Conservation (phyloP, 2,888 invertebrate genomes). For the Cataglyphis rosenhaueri region DNA sequence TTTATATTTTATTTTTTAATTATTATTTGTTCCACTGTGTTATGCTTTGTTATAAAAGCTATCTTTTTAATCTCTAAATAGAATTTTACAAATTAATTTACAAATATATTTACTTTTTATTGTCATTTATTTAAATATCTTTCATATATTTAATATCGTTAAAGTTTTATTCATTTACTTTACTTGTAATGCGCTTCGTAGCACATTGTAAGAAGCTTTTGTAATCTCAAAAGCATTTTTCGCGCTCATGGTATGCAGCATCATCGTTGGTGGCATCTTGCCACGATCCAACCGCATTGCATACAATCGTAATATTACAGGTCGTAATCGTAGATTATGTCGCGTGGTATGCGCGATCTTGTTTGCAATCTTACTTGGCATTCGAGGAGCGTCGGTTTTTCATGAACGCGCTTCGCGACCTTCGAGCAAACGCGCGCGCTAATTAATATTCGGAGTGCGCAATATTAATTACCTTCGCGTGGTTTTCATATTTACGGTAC, state of each 20-base stretch:
- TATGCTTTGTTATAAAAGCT: background rate
- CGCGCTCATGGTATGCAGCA: background rate
- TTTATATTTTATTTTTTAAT: background rate
- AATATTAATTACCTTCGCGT: slow-evolving; percentile 61
- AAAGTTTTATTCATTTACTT: background rate
- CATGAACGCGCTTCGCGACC: slow-evolving; percentile 58
- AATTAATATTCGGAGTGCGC: slow-evolving; percentile 58
- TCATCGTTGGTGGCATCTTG: slow-evolving; percentile 29
- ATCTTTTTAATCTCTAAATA: background rate
- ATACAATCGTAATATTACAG: slow-evolving; percentile 33
- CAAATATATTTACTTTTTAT: background rate
- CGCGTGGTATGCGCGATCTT: slow-evolving; percentile 44
- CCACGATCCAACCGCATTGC: background rate
- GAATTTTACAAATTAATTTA: background rate
- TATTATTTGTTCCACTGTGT: background rate
- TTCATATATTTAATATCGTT: background rate
- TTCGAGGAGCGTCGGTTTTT: slow-evolving; percentile 55
- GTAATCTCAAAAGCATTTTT: background rate
- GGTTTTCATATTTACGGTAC: background rate
- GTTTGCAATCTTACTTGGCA: slow-evolving; percentile 51
- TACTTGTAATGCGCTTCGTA: background rate
- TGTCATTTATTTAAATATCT: background rate
- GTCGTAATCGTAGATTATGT: slow-evolving; percentile 38
- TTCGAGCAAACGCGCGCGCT: slow-evolving; percentile 55
- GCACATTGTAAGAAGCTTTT: background rate